These are phyloP conservation scores for Drymonia ruficornis DNA, from an alignment of 2,888 invertebrate species.

Conservation along the genomic window DNA sequence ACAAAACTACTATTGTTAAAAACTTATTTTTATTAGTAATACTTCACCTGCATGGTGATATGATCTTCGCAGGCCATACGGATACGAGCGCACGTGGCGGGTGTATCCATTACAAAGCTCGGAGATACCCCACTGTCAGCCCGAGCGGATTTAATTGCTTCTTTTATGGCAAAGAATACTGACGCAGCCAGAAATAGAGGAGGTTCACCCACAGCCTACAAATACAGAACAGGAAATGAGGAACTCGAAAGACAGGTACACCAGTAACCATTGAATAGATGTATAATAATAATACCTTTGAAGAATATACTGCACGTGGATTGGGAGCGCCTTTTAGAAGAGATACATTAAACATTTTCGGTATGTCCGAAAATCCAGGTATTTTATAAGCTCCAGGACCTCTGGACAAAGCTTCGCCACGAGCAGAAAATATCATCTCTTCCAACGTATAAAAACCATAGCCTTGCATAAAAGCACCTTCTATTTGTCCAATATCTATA, in stretches of 20 bases:
- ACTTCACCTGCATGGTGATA: slow-evolving; percentile 89
- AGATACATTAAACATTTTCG: slow-evolving; percentile 92
- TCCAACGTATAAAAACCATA: slow-evolving; percentile 93
- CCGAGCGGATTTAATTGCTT: slow-evolving; percentile 92
- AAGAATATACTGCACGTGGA: slow-evolving; percentile 93
- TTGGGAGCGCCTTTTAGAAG: slow-evolving; percentile 92
- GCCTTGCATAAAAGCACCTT: slow-evolving; percentile 95
- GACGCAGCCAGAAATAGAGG: slow-evolving; percentile 95
- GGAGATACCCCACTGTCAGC: slow-evolving; percentile 85
- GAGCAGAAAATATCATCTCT: slow-evolving; percentile 90
- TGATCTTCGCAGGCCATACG: slow-evolving; percentile 95
- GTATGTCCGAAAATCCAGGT: slow-evolving; percentile 93
- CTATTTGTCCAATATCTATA: slow-evolving; percentile 95
- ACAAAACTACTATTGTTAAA: too few relatives aligned
- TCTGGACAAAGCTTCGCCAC: slow-evolving; percentile 88
- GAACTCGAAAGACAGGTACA: background rate
- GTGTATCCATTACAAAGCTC: slow-evolving; percentile 89
- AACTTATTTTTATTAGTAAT: slow-evolving; percentile 1
- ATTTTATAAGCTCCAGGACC: slow-evolving; percentile 95
- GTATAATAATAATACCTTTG: slow-evolving; percentile 86
- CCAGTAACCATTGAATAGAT: background rate
- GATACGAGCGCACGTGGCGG: slow-evolving; percentile 94
- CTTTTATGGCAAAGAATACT: slow-evolving; percentile 94
- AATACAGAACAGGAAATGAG: slow-evolving; percentile 22
- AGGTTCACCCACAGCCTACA: slow-evolving; percentile 97